These are phyloP conservation scores for Xanthia togata DNA, from an alignment of 2,888 invertebrate species.

Conservation along the genomic window DNA sequence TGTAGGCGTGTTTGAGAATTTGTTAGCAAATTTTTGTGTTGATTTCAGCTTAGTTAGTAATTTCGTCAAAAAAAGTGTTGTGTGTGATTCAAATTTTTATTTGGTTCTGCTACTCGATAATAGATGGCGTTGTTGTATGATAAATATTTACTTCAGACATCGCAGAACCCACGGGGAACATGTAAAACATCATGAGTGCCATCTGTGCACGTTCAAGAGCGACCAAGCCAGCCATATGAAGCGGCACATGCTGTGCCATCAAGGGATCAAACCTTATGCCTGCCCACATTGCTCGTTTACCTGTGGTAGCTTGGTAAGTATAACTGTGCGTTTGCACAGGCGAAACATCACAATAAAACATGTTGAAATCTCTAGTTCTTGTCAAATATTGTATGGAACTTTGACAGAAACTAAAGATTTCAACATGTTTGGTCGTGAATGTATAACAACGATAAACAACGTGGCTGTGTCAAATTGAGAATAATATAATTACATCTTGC, in stretches of 20 bases:
- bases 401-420: no score
- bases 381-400: no score
- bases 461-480: background rate
- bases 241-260: conserved; percentile 95
- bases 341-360: no score
- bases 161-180: conserved; percentile 89
- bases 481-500: background rate
- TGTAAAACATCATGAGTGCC: conserved; percentile 91
- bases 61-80: background rate
- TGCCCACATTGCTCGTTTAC: conserved; percentile 96
- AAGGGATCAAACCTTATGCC: conserved; percentile 95
- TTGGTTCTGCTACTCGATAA: conserved; percentile 20
- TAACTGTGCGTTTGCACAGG: no score
- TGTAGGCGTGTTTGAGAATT: no score
- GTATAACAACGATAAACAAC: no score
- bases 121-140: conserved; percentile 64
- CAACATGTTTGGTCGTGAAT: no score
- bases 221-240: conserved; percentile 93
- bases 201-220: conserved; percentile 93
- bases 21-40: background rate
- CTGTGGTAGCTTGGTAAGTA: conserved; percentile 94
- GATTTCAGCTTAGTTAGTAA: background rate
- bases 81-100: background rate
- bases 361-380: no score
- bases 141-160: conserved; percentile 88